These are phyloP conservation scores for Salminus brasiliensis DNA, from an alignment of 2,113 vertebrate genomes.

Conservation along the genomic window DNA sequence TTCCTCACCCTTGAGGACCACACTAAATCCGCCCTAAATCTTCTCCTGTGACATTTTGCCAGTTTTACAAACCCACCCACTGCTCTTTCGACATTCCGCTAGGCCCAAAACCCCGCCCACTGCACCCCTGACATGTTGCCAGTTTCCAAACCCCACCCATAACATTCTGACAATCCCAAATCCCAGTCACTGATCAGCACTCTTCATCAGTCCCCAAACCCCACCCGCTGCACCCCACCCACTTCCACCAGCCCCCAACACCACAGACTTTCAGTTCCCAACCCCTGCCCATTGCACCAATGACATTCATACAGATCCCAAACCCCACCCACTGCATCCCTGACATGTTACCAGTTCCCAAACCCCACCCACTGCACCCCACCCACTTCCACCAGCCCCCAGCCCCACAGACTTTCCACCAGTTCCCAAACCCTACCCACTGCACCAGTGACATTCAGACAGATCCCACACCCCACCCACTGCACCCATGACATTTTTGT, in stretches of 20 bases:
- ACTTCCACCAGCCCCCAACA: neutral
- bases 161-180: constrained; percentile 68
- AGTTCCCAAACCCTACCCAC: no score
- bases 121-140: neutral
- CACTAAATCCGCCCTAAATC: constrained; percentile 69
- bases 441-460: no score
- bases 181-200: no score
- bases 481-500: no score
- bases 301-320: constrained; percentile 71
- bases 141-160: constrained; percentile 67
- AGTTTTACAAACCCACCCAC: constrained; percentile 55
- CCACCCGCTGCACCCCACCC: neutral
- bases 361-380: neutral
- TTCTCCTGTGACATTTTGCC: constrained; percentile 85
- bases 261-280: neutral
- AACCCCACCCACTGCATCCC: no score
- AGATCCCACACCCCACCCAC: no score
- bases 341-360: neutral
- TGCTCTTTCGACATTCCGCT: no score
- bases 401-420: neutral
- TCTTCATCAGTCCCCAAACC: neutral
- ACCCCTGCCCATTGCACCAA: constrained; percentile 68
- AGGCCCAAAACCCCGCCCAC: neutral
- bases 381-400: no score
- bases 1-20: neutral